These are phyloP conservation scores for Tetraneura akinire DNA, from an alignment of 1,140 invertebrate species.

Conservation along the genomic window DNA sequence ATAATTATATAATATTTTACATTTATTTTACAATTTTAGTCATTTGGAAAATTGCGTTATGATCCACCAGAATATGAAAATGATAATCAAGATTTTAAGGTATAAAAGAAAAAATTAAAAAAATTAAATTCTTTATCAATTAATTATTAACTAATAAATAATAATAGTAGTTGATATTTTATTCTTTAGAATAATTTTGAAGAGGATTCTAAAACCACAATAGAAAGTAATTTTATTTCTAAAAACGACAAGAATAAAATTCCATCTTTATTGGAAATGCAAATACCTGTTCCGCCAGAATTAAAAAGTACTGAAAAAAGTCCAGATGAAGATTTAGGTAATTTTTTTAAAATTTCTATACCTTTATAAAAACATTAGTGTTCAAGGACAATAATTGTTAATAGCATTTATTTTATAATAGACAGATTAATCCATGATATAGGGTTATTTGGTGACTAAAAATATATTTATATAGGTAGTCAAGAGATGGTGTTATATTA, in stretches of 20 bases:
- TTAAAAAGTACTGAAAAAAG: slow-evolving; percentile 42
- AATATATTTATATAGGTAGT: no score
- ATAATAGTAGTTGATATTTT: background rate
- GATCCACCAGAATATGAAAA: slow-evolving; percentile 44
- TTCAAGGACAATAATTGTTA: no score
- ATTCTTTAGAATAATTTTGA: slow-evolving; percentile 30
- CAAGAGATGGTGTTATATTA: no score
- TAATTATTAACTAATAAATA: no score
- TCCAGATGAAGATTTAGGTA: slow-evolving; percentile 21
- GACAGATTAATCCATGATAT: no score
- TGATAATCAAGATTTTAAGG: slow-evolving; percentile 35
- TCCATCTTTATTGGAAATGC: slow-evolving; percentile 46
- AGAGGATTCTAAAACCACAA: slow-evolving; percentile 4
- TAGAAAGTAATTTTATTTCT: slow-evolving; percentile 30
- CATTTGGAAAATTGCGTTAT: slow-evolving; percentile 42
- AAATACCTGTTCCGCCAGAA: slow-evolving; percentile 38
- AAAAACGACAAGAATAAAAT: slow-evolving; percentile 44
- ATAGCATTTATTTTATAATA: no score
- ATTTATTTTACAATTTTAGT: slow-evolving; percentile 15
- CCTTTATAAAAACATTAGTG: no score
- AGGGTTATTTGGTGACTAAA: no score
- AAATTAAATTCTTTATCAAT: no score
- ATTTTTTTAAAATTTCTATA: background rate
- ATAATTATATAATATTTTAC: no score
- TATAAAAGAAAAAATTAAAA: background rate